Evolutionary conservation across 2,113 vertebrate genomes (phyloP).

Genomic region (Spermophilus dauricus): DNA sequence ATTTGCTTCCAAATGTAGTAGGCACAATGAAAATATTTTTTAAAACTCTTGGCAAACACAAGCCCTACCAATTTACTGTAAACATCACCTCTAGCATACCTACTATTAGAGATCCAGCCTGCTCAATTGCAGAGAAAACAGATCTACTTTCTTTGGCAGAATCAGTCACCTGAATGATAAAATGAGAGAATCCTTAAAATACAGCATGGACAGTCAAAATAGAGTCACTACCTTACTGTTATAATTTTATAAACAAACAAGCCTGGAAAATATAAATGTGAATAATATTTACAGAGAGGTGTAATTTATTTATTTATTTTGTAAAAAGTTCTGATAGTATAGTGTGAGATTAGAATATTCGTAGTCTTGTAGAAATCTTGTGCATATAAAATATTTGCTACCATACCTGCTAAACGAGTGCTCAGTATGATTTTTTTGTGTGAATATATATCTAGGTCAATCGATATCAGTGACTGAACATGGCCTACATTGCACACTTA

Average conservation of each 20-base stretch:
- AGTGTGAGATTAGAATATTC: neutral
- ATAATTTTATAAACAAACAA: conserved; percentile 29
- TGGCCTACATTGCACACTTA: neutral
- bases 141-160: neutral
- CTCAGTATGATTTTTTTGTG: neutral
- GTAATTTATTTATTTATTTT: neutral
- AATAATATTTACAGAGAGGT: neutral
- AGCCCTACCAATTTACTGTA: neutral
- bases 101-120: neutral
- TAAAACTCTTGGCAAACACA: neutral
- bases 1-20: conserved; percentile 30
- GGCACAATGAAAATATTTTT: neutral
- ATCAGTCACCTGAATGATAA: neutral
- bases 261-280: neutral
- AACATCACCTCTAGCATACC: neutral
- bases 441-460: neutral
- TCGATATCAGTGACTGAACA: neutral
- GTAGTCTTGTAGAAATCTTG: neutral
- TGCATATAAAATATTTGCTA: neutral
- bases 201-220: neutral
- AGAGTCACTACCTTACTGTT: neutral
- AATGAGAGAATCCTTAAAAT: neutral
- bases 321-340: neutral
- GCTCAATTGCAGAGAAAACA: neutral
- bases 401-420: neutral